Conservation (phyloP, 1,140 invertebrate genomes). For the Hyphantria cunea region DNA sequence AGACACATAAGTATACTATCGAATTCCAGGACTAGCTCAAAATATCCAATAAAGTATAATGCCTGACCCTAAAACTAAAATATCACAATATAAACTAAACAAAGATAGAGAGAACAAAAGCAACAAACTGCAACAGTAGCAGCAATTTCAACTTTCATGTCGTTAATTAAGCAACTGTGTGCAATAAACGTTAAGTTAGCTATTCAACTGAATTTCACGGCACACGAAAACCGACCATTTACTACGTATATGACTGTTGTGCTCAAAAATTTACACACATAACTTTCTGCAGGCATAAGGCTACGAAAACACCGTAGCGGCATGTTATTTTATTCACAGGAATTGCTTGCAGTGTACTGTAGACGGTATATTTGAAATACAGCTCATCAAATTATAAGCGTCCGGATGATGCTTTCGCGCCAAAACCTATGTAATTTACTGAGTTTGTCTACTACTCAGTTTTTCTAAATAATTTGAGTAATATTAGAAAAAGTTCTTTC, state of each 20-base stretch:
- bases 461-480: too few relatives aligned
- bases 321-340: background rate
- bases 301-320: background rate
- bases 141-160: slow-evolving; percentile 1
- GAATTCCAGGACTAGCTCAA: too few relatives aligned
- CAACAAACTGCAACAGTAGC: background rate
- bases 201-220: slow-evolving; percentile 11
- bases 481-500: too few relatives aligned
- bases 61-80: too few relatives aligned
- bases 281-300: slow-evolving; percentile 12
- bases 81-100: background rate
- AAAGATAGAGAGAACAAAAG: background rate
- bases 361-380: slow-evolving; percentile 7
- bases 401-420: background rate
- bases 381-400: background rate
- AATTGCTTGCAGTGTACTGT: background rate
- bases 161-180: slow-evolving; percentile 2
- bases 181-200: slow-evolving; percentile 10
- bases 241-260: slow-evolving; percentile 25
- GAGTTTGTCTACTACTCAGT: too few relatives aligned
- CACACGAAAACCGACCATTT: slow-evolving; percentile 28
- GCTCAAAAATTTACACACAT: slow-evolving; percentile 38
- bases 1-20: too few relatives aligned
- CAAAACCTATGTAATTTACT: too few relatives aligned
- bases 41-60: too few relatives aligned